phyloP scores from a whole-genome alignment of 2,113 vertebrate species.

The Ameiurus melas region DNA sequence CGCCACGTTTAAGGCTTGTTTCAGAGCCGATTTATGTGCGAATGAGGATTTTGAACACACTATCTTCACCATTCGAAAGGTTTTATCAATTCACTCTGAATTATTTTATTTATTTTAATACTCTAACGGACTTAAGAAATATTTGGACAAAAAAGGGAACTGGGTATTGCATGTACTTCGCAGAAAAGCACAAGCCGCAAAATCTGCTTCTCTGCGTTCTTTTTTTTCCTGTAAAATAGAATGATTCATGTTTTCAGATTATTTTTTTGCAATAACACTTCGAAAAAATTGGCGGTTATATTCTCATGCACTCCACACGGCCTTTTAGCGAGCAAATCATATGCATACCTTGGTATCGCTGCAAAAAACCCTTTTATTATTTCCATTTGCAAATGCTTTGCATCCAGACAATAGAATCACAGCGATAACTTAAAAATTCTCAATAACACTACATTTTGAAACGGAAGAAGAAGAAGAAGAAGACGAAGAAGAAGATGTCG shows the following conservation, averaged over 20 bases:
- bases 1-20: slow-evolving; percentile 50
- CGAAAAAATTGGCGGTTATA: neutral
- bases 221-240: slow-evolving; percentile 39
- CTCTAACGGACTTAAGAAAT: neutral
- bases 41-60: slow-evolving; percentile 4
- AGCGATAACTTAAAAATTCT: neutral
- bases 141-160: slow-evolving; percentile 27
- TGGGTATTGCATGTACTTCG: slow-evolving; percentile 51
- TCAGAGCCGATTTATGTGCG: slow-evolving; percentile 42
- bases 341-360: neutral
- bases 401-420: neutral
- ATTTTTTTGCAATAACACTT: slow-evolving; percentile 45
- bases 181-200: slow-evolving; percentile 53
- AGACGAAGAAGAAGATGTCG: slow-evolving; percentile 4
- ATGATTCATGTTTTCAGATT: slow-evolving; percentile 3
- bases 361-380: neutral
- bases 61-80: slow-evolving; percentile 35
- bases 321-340: neutral
- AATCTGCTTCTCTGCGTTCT: slow-evolving; percentile 31
- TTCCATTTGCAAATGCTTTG: neutral
- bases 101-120: slow-evolving; percentile 2
- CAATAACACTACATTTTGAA: neutral
- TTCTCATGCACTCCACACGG: neutral
- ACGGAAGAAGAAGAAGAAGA: neutral
- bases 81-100: slow-evolving; percentile 10